Conservation (phyloP, 1,140 invertebrate species). For the Drosophila novamexicana region DNA sequence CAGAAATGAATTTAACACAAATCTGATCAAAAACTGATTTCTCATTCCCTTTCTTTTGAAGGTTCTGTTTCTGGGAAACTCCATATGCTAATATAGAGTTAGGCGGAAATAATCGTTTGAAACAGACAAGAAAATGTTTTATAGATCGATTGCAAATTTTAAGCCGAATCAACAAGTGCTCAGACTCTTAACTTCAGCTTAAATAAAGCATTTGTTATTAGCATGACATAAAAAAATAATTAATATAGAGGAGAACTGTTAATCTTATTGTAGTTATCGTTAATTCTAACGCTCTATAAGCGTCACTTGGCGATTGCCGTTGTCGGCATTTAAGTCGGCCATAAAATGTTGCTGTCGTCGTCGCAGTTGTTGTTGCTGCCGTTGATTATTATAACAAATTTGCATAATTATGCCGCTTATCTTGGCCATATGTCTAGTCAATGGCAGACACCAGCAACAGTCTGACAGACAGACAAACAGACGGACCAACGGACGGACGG, state of each 20-base stretch:
- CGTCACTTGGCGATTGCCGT: slow-evolving; percentile 63
- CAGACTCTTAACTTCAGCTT: background rate
- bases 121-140: too few relatives aligned
- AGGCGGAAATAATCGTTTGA: too few relatives aligned
- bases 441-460: slow-evolving; percentile 25
- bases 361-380: slow-evolving; percentile 19
- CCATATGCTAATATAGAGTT: too few relatives aligned
- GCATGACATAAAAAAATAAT: slow-evolving; percentile 14
- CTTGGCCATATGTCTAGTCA: slow-evolving; percentile 74
- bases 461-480: slow-evolving; percentile 11
- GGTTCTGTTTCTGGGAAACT: too few relatives aligned
- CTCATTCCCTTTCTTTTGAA: too few relatives aligned
- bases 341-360: slow-evolving; percentile 64
- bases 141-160: too few relatives aligned
- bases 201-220: slow-evolving; percentile 5
- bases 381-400: slow-evolving; percentile 77
- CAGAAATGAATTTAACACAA: too few relatives aligned
- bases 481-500: slow-evolving; percentile 7
- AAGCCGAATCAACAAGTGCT: too few relatives aligned
- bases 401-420: slow-evolving; percentile 83
- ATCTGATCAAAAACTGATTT: too few relatives aligned
- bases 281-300: slow-evolving; percentile 75
- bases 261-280: slow-evolving; percentile 52
- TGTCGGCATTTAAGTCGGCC: slow-evolving; percentile 63
- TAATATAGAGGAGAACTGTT: slow-evolving; percentile 22